Percentiles rank a stretch among this genome's conserved stretches.
Evolutionary conservation across 2,888 invertebrate species (phyloP).

Genomic region (Phortica okadai): DNA sequence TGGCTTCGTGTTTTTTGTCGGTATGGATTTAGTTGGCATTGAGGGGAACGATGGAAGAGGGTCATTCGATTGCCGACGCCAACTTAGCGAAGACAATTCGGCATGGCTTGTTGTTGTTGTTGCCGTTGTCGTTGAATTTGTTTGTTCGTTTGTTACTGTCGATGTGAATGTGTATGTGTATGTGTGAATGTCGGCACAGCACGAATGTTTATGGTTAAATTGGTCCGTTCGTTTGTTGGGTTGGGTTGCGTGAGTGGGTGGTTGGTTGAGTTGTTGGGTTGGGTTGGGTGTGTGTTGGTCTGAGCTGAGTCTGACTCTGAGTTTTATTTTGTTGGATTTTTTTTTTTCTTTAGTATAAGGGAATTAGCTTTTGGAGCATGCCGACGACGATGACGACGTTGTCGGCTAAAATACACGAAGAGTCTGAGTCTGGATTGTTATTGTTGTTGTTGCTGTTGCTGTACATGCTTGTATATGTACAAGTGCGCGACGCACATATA

Average conservation of each 20-base stretch:
- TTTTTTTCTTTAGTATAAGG: background rate
- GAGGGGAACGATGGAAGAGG: conserved; percentile 64
- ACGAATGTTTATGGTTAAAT: too few species aligned
- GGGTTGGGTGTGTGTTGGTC: background rate
- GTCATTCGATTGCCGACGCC: conserved; percentile 37
- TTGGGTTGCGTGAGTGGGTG: background rate
- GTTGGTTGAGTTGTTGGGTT: conserved; percentile 7
- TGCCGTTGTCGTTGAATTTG: too few species aligned
- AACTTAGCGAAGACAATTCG: conserved; percentile 14
- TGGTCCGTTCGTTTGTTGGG: too few species aligned
- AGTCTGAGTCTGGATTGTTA: conserved; percentile 3
- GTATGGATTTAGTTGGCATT: conserved; percentile 57
- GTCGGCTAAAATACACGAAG: background rate
- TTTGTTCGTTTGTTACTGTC: too few species aligned
- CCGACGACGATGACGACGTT: background rate
- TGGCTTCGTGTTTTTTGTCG: background rate
- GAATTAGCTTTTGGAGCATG: background rate
- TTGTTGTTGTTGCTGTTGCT: conserved; percentile 19
- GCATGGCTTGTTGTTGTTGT: too few species aligned
- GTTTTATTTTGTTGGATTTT: too few species aligned
- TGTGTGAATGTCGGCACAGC: too few species aligned
- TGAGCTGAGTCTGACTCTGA: background rate
- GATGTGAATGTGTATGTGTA: too few species aligned
- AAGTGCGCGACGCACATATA: conserved; percentile 5
- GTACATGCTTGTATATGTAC: background rate